Evolutionary conservation across 2,113 vertebrate species (phyloP).

Genomic region (Cyphomyrus discorhynchus): DNA sequence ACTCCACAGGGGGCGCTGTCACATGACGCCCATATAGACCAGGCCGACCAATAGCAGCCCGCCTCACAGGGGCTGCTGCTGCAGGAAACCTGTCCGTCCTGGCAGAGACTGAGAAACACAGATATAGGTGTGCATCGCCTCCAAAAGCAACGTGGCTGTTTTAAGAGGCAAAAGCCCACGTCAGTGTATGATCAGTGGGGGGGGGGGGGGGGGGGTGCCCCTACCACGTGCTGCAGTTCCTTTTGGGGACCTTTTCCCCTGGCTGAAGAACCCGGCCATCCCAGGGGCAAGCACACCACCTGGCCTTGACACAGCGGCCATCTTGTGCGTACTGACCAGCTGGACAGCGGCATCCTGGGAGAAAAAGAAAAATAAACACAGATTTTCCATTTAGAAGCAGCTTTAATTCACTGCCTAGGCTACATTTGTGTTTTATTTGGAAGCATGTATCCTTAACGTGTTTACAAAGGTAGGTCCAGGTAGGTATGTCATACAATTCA

Average conservation of each 20-base stretch:
- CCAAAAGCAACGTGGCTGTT: not conserved
- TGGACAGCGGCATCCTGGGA: slow-evolving; percentile 73
- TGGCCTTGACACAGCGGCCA: slow-evolving; percentile 61
- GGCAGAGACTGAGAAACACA: slow-evolving; percentile 57
- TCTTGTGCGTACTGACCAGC: slow-evolving; percentile 62
- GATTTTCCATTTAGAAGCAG: not conserved
- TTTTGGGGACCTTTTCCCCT: slow-evolving; percentile 47
- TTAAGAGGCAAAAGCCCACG: not conserved
- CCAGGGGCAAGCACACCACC: slow-evolving; percentile 67
- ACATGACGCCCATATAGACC: slow-evolving; percentile 78
- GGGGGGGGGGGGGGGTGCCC: not conserved
- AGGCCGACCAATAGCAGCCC: slow-evolving; percentile 78
- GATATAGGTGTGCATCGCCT: not conserved
- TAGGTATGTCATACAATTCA: not conserved
- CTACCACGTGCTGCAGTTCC: slow-evolving; percentile 72
- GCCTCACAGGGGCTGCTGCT: slow-evolving; percentile 52
- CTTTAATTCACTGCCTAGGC: not conserved
- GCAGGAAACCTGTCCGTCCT: slow-evolving; percentile 63
- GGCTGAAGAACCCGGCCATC: slow-evolving; percentile 47
- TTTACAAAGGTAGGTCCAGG: not conserved
- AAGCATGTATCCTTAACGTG: not conserved
- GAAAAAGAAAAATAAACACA: not conserved
- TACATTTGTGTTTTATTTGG: not conserved
- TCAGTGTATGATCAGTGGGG: not conserved
- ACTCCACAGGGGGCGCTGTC: slow-evolving; percentile 63